Base-by-base conservation (phyloP, 1,140 invertebrate genomes). In the Temnothorax longispinosus region DNA sequence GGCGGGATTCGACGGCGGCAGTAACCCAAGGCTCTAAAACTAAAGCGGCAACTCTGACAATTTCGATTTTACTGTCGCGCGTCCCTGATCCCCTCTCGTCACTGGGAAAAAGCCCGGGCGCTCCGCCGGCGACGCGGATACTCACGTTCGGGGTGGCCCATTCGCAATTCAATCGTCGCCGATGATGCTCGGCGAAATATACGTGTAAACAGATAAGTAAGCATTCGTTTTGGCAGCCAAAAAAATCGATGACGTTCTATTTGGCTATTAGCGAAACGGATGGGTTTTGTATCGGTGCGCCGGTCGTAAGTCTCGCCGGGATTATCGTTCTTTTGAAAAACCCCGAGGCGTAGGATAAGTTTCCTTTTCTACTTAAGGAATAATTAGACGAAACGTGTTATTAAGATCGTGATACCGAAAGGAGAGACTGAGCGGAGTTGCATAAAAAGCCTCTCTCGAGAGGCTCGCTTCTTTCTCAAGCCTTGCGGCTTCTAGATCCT, bases 61-160 rank as follows among this genome's bases (percentile, higher is more conserved):
- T 92, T 93, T 92, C 91, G 92, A 93, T 93, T 93, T 92, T 92
- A 92, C 90, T 89, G 88, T 88, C 91, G 91, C 88, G 89, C 89
- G 78, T 84, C 80, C 77, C 88, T 87, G 90, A 90, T 91, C 86
- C 88, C 58, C 90, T 91, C 90, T 92, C 91, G 87, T 88, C 89
- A 86, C 85, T 81, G 69, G 67, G 86, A 88, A 92, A 92, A 90
- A 88, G 85, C 85, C 67, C 69, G 65, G 75, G 41, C 87, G 58
- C 87, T 84, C 11, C 56, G 77, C 82, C 87, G 71, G 78, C 87
- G 87, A 85, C 76, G 87, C 67, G 75, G 80, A 91, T 90, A 85
- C 71, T 90, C 90, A 90, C 85, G 80, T 87, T 85, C 87, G 44
- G 87, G 86, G 87, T 91, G 89, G 80, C 69, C 77, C 89, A 85